Conservation (phyloP, 2,888 invertebrate species). For the Eilema depressum region DNA sequence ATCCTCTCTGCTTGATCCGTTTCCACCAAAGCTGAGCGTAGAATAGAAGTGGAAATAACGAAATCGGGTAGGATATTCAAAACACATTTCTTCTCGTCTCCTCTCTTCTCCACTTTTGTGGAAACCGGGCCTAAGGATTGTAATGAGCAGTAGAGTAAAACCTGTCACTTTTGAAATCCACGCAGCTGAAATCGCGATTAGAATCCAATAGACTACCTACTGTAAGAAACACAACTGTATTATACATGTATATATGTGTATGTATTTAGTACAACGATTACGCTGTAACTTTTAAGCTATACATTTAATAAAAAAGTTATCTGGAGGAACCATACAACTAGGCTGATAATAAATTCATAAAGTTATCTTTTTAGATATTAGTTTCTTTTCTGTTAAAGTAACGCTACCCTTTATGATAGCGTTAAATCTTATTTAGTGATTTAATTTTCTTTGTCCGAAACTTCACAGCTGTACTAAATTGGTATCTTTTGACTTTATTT, state of each 20-base stretch:
- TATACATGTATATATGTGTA: no score
- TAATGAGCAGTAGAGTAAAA: neutral
- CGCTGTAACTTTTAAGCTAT: neutral
- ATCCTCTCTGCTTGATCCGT: no score
- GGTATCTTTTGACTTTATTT: neutral
- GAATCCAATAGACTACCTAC: neutral
- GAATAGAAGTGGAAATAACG: no score
- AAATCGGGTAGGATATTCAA: no score
- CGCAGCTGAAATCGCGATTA: no score
- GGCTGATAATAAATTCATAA: slow-evolving; percentile 7
- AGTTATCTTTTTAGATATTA: neutral
- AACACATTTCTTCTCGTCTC: no score
- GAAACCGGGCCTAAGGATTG: no score
- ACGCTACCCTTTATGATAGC: neutral
- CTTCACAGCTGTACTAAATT: neutral
- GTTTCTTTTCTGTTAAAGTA: neutral
- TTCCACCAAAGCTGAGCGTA: no score
- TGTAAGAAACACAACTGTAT: neutral
- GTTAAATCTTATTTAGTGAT: neutral
- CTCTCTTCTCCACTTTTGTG: no score
- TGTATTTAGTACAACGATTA: neutral
- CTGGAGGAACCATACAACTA: neutral
- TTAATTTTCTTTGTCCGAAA: neutral
- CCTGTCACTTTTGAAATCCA: no score
- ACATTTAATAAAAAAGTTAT: slow-evolving; percentile 6